Percentiles rank a stretch among this genome's conserved stretches.
These are phyloP conservation scores for Danionella dracula DNA, from an alignment of 2,797 vertebrate species.

Conservation along the genomic window DNA sequence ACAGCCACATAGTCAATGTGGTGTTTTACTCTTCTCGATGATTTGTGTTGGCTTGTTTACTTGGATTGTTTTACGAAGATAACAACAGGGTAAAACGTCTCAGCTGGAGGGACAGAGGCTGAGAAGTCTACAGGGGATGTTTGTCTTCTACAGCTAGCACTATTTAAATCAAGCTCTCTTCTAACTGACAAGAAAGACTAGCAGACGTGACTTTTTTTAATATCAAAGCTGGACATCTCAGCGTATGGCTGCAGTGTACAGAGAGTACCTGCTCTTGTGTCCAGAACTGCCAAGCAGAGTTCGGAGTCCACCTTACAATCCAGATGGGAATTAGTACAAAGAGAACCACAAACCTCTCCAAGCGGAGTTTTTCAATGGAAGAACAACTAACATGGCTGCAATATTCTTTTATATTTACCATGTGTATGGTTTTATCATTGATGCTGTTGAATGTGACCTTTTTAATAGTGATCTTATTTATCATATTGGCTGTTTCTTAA, in stretches of 20 bases:
- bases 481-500: slow-evolving; percentile 45
- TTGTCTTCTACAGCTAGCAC: slow-evolving; percentile 44
- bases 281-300: background rate
- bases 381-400: slow-evolving; percentile 54
- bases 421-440: slow-evolving; percentile 44
- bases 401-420: slow-evolving; percentile 60
- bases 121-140: slow-evolving; percentile 36
- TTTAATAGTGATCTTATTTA: slow-evolving; percentile 39
- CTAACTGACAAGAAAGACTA: slow-evolving; percentile 46
- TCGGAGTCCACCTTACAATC: too few species aligned
- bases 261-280: too few species aligned
- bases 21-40: slow-evolving; percentile 30
- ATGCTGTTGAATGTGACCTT: slow-evolving; percentile 26
- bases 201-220: slow-evolving; percentile 41
- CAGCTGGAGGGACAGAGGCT: slow-evolving; percentile 47
- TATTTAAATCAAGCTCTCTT: slow-evolving; percentile 45
- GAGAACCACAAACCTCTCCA: slow-evolving; percentile 44
- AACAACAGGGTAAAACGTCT: slow-evolving; percentile 72
- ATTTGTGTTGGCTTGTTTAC: slow-evolving; percentile 37
- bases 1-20: slow-evolving; percentile 46
- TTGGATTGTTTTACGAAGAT: slow-evolving; percentile 54
- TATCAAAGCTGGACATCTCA: slow-evolving; percentile 44
- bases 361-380: slow-evolving; percentile 54
- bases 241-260: too few species aligned
- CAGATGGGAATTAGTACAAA: slow-evolving; percentile 47